Percentiles rank a stretch among this genome's conserved stretches.
Evolutionary conservation across 2,113 vertebrate species (phyloP).

Genomic region (Pseudonaja textilis): DNA sequence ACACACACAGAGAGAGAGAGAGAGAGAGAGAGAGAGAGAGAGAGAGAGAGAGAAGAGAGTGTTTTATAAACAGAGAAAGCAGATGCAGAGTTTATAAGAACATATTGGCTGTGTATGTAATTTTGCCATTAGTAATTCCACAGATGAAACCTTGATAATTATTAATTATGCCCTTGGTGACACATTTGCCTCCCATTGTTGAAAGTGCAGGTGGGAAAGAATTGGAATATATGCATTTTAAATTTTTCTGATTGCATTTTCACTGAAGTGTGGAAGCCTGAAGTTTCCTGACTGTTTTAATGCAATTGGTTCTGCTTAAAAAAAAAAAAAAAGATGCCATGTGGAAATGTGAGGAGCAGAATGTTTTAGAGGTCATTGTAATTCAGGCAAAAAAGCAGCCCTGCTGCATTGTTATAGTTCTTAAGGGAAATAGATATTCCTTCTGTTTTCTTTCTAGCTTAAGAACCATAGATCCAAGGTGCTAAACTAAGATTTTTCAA

Average conservation of each 20-base stretch:
- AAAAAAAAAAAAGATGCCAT: slow-evolving; percentile 51
- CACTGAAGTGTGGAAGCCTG: slow-evolving; percentile 54
- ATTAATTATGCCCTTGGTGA: slow-evolving; percentile 61
- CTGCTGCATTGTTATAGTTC: slow-evolving; percentile 50
- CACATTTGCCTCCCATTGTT: slow-evolving; percentile 51
- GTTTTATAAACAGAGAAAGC: slow-evolving; percentile 62
- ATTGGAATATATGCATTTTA: slow-evolving; percentile 68
- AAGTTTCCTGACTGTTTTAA: slow-evolving; percentile 62
- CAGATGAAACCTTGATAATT: slow-evolving; percentile 63
- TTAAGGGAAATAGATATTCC: slow-evolving; percentile 43
- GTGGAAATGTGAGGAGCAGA: slow-evolving; percentile 59
- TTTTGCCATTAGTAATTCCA: slow-evolving; percentile 69
- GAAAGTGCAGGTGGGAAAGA: slow-evolving; percentile 38
- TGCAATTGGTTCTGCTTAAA: slow-evolving; percentile 68
- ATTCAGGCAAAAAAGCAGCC: slow-evolving; percentile 60
- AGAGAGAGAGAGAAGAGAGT: too few relatives aligned
- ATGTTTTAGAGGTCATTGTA: slow-evolving; percentile 64
- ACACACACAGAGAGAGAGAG: too few relatives aligned
- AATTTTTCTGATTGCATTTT: slow-evolving; percentile 68
- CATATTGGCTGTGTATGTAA: slow-evolving; percentile 56
- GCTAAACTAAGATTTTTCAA: slow-evolving; percentile 48
- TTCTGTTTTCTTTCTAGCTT: slow-evolving; percentile 45
- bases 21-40: background rate
- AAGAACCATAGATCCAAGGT: slow-evolving; percentile 28
- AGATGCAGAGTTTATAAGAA: slow-evolving; percentile 56